Percentiles rank a stretch among this genome's conserved stretches.
Conservation (phyloP, 1,140 invertebrate species). For the Lepidurus apus region DNA sequence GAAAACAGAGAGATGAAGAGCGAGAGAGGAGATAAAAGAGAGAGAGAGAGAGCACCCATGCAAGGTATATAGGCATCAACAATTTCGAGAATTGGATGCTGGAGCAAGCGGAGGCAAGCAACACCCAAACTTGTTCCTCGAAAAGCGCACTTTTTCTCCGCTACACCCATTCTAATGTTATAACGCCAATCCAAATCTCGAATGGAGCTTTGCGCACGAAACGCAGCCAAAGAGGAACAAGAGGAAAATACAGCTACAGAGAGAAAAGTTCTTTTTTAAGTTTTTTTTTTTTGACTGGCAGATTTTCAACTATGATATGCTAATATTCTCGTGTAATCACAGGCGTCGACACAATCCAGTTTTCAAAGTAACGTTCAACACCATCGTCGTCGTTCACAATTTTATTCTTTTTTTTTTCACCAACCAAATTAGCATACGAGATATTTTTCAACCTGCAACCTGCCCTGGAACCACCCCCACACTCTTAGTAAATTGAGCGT, state of each 20-base stretch:
- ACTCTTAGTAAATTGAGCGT: too few species aligned
- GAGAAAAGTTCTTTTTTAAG: background rate
- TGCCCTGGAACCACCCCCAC: too few species aligned
- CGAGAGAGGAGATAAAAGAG: background rate
- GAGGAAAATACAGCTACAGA: background rate
- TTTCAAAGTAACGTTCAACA: background rate
- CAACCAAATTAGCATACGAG: too few species aligned
- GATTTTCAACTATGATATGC: slow-evolving; percentile 15
- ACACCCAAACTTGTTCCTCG: slow-evolving; percentile 1
- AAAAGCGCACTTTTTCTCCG: background rate
- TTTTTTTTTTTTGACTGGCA: background rate
- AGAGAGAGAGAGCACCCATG: background rate
- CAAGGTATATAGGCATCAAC: background rate
- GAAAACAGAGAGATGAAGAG: too few species aligned
- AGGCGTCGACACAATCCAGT: slow-evolving; percentile 20
- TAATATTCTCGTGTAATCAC: slow-evolving; percentile 19
- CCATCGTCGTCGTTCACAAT: slow-evolving; percentile 9
- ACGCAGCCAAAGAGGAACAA: background rate
- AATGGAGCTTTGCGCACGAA: background rate
- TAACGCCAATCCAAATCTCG: background rate
- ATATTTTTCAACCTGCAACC: too few species aligned
- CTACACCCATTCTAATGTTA: slow-evolving; percentile 9
- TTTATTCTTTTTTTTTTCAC: background rate
- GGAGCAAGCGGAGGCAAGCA: background rate
- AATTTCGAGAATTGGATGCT: slow-evolving; percentile 8